These are phyloP conservation scores for Formica exsecta DNA, from an alignment of 1,140 invertebrate species.

Conservation along the genomic window DNA sequence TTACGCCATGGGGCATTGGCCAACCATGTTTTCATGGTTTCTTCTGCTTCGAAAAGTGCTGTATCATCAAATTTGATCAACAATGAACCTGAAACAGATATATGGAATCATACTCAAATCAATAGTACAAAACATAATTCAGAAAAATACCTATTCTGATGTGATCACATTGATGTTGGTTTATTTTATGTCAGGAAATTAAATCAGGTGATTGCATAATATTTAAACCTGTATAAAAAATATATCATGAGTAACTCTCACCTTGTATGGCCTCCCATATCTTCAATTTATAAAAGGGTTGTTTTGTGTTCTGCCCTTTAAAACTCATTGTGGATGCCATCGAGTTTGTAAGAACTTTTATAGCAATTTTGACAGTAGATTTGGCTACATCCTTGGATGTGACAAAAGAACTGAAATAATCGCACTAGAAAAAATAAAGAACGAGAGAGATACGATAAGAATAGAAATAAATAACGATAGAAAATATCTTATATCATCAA, in stretches of 20 bases:
- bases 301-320: slow-evolving; percentile 1
- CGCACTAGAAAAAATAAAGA: not conserved
- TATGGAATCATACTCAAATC: too few relatives aligned
- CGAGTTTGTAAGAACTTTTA: not conserved
- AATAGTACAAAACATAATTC: too few relatives aligned
- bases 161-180: not conserved
- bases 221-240: not conserved
- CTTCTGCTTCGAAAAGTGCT: not conserved
- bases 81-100: not conserved
- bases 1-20: not conserved
- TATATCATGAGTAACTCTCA: not conserved
- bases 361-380: slow-evolving; percentile 10
- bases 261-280: not conserved
- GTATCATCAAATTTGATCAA: slow-evolving; percentile 13
- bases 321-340: slow-evolving; percentile 21
- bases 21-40: slow-evolving; percentile 14
- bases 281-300: not conserved
- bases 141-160: not conserved
- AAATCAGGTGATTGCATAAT: not conserved
- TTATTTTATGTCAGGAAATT: not conserved
- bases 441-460: not conserved
- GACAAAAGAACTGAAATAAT: slow-evolving; percentile 8
- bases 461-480: not conserved
- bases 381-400: not conserved
- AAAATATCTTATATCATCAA: not conserved